These are phyloP conservation scores for Drosophila lutescens DNA, from an alignment of 2,888 invertebrate species.

Conservation along the genomic window DNA sequence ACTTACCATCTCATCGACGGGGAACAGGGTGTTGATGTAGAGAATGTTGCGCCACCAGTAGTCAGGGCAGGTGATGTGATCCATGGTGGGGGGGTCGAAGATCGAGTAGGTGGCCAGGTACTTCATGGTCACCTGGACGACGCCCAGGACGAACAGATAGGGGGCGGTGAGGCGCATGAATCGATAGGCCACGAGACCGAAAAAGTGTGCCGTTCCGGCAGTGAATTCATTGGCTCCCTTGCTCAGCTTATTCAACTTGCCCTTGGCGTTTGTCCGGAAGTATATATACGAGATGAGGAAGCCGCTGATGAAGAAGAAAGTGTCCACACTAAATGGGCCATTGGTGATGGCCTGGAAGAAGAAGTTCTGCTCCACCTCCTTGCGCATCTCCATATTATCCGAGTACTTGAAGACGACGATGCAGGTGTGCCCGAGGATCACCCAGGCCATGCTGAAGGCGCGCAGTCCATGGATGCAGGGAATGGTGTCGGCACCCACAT, in stretches of 20 bases:
- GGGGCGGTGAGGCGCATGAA: slow-evolving; percentile 92
- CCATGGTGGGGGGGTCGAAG: slow-evolving; percentile 92
- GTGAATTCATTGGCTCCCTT: slow-evolving; percentile 88
- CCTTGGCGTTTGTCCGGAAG: slow-evolving; percentile 91
- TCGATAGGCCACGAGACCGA: slow-evolving; percentile 91
- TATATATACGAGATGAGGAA: slow-evolving; percentile 93
- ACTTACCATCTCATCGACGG: slow-evolving; percentile 92
- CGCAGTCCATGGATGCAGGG: slow-evolving; percentile 90
- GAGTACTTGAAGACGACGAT: slow-evolving; percentile 93
- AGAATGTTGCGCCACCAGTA: slow-evolving; percentile 95
- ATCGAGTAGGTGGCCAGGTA: slow-evolving; percentile 93
- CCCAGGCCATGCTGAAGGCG: slow-evolving; percentile 89
- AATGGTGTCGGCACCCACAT: slow-evolving; percentile 92
- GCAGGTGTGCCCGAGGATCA: slow-evolving; percentile 90
- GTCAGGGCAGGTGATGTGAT: slow-evolving; percentile 92
- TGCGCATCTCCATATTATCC: slow-evolving; percentile 91
- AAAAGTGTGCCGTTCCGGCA: slow-evolving; percentile 89
- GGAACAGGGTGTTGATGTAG: slow-evolving; percentile 94
- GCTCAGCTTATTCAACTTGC: slow-evolving; percentile 88
- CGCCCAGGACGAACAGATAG: slow-evolving; percentile 92
- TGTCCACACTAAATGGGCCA: slow-evolving; percentile 92
- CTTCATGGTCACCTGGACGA: slow-evolving; percentile 94
- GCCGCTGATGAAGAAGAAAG: slow-evolving; percentile 93
- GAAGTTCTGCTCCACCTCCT: slow-evolving; percentile 90
- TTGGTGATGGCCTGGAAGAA: slow-evolving; percentile 92